Conservation (phyloP, 2,888 invertebrate species). For the Ichneumoninae sp. region DNA sequence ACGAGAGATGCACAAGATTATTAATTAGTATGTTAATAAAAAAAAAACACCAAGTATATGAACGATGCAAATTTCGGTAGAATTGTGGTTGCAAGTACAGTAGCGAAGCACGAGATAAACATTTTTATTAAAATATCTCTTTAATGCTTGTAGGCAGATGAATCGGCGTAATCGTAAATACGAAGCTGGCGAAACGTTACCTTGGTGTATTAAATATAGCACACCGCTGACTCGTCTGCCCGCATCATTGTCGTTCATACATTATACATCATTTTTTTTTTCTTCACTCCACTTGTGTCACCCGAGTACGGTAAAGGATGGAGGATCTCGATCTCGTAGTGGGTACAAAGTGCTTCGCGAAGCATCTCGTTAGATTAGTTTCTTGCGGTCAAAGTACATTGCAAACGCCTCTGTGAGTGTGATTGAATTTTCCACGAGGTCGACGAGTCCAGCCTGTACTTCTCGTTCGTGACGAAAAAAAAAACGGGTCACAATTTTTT, state of each 20-base stretch:
- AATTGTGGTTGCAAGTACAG: conserved; percentile 39
- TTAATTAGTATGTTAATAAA: conserved; percentile 9
- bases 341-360: not conserved
- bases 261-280: conserved; percentile 12
- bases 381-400: conserved; percentile 5
- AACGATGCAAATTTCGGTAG: conserved; percentile 13
- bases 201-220: conserved; percentile 21
- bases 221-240: conserved; percentile 46
- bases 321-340: conserved; percentile 28
- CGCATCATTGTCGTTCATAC: conserved; percentile 42
- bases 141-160: conserved; percentile 55
- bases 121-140: not conserved
- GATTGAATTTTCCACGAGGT: conserved; percentile 32
- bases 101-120: conserved; percentile 51
- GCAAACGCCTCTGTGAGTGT: not conserved
- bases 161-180: conserved; percentile 51
- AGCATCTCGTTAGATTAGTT: conserved; percentile 32
- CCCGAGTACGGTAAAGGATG: conserved; percentile 38
- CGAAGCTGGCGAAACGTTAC: not conserved
- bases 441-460: conserved; percentile 35
- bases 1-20: conserved; percentile 51
- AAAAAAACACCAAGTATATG: conserved; percentile 31
- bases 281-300: conserved; percentile 1
- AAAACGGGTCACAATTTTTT: conserved; percentile 28
- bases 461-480: conserved; percentile 30